Conservation (phyloP, 2,113 vertebrate species). For the Pelecanoides urinatrix region DNA sequence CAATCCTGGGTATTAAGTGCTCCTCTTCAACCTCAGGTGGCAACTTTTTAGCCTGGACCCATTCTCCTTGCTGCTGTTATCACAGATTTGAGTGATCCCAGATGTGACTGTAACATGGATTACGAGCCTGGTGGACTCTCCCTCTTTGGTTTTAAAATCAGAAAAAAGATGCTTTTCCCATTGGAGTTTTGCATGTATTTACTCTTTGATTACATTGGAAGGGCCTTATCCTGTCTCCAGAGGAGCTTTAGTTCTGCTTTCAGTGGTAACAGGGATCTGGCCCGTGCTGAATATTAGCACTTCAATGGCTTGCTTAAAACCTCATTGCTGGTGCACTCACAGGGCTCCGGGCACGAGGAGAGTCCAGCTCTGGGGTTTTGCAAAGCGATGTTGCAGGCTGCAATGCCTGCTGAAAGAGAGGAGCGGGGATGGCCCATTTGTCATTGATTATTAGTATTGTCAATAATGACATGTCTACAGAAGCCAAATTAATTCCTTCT, state of each 20-base stretch:
- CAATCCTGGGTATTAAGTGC: neutral
- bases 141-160: conserved; percentile 55
- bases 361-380: conserved; percentile 46
- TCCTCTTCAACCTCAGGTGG: neutral
- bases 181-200: conserved; percentile 57
- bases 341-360: neutral
- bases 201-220: conserved; percentile 53
- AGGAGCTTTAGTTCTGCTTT: conserved; percentile 56
- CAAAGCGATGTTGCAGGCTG: neutral
- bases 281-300: conserved; percentile 41
- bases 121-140: neutral
- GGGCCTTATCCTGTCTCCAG: conserved; percentile 58
- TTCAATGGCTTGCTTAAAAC: conserved; percentile 58
- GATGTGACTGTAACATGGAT: conserved; percentile 14
- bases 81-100: conserved; percentile 14
- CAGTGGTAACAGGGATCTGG: conserved; percentile 44
- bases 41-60: neutral
- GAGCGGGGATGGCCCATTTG: neutral
- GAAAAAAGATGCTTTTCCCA: conserved; percentile 44
- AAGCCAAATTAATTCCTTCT: conserved; percentile 58
- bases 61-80: neutral
- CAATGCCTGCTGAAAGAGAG: neutral
- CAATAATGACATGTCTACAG: conserved; percentile 34
- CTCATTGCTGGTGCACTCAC: neutral
- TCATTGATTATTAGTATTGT: conserved; percentile 56